These are phyloP conservation scores for Nymphalis c-album DNA, from an alignment of 2,888 invertebrate species.

Conservation along the genomic window DNA sequence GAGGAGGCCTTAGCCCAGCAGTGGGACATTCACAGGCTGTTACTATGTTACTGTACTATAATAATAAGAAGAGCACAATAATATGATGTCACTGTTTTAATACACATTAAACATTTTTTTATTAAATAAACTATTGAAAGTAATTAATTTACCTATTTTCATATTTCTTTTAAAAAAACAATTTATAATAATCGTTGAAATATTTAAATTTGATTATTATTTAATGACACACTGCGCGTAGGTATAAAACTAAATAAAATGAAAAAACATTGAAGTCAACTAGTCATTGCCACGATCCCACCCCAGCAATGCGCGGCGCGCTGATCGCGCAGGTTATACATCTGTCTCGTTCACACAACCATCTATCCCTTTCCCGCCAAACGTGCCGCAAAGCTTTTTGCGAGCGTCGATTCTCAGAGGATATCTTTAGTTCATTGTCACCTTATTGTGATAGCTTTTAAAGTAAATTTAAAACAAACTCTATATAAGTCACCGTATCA, in stretches of 20 bases:
- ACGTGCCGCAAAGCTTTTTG: slow-evolving; percentile 66
- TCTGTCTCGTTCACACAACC: slow-evolving; percentile 47
- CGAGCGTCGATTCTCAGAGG: slow-evolving; percentile 37
- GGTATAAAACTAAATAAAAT: background rate
- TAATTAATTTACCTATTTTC: no score
- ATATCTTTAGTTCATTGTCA: slow-evolving; percentile 39
- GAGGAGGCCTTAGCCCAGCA: no score
- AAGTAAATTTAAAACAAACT: background rate
- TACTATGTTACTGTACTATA: no score
- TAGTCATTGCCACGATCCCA: slow-evolving; percentile 54
- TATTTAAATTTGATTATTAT: no score
- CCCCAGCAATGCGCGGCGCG: slow-evolving; percentile 66
- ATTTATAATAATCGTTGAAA: no score
- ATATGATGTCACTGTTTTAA: no score
- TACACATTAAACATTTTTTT: no score
- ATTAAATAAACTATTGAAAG: no score
- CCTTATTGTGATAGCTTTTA: slow-evolving; percentile 11
- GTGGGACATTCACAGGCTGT: no score
- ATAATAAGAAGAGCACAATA: no score
- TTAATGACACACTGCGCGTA: background rate
- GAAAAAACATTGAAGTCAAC: slow-evolving; percentile 29
- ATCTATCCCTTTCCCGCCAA: slow-evolving; percentile 58
- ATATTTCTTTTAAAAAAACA: no score
- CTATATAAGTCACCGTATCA: background rate
- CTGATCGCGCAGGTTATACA: slow-evolving; percentile 65